Base-by-base conservation (phyloP, 2,113 vertebrate genomes). In the Plotosus lineatus region DNA sequence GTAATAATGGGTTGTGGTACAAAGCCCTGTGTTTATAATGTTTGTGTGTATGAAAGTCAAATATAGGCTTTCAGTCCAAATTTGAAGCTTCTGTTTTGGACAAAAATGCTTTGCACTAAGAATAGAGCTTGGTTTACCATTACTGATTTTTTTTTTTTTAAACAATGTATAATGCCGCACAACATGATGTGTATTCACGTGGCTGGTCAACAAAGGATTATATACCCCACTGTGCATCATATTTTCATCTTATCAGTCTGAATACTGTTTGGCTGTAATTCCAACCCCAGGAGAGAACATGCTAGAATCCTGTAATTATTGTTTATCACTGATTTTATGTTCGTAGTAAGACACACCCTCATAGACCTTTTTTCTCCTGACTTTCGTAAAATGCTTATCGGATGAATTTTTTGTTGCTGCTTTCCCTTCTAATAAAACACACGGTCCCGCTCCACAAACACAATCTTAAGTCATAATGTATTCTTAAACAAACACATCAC, bases 21-120 rank as follows among this genome's bases (percentile, higher is more conserved):
- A 63, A 55, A 83, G 55, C 72, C 75, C 81, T 86, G 72, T 85
- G 73, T 81, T 85, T 85, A 83, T 65, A 23, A 53, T 85, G 82
- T 85, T 78, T 21, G 48, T 80, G 76, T 82, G 74, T 73, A 56
- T 46, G 74, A 53, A 72, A 40, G 73, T 66, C 46, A 74, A 80
- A 85, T 60, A 82, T 71, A 78, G 66, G 4, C 84, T 44, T 17
- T 74, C 78, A 26, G 23, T 48, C 26, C 46, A 55, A 66, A 42
- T 72, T 58, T 26, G 28, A 66, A 46, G 56, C 58, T 66, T 11
- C 50, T 83, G 58, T 72, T 83, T 66, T 55, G 28, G 3, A 51
- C 6, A 26, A 42, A 51, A 76, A 17, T 36, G 15, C 46, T 14
- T 21, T 42, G 36, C 74, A 31, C 4, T 33, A 58, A 50, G 63